Base-by-base conservation (phyloP, 2,888 invertebrate genomes). In the Drosophila subsilvestris region DNA sequence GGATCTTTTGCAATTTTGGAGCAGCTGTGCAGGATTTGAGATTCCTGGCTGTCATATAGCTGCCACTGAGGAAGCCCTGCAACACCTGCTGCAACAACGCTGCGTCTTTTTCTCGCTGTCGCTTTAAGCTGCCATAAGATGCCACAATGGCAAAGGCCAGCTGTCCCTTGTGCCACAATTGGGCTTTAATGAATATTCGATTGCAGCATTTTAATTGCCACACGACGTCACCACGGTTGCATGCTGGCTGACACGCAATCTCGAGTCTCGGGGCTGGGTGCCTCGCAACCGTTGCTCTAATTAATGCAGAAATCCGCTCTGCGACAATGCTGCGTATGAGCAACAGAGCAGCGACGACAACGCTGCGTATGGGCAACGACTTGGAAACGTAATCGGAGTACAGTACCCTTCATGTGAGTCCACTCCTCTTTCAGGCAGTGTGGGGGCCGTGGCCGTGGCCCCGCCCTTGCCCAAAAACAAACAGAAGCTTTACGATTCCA, bases 121-220 rank as follows among this genome's bases (percentile, higher is more conserved):
- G 27, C 47, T 50, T 61, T 10, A 32, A 60, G 42, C 59, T 50
- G 65, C 67, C 65, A 43, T 56, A 66, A n/a, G n/a, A 66, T 66
- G 66, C 57, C 44, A 61, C 42, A 74, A 68, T 54, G 50, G 67
- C 32, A 48, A 57, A 37, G 32, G 37, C 53, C 71, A 73, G 65
- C 63, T 73, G 73, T 55, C 50, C 50, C 25, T 56, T 57, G 67
- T 63, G 79, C 72, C 82, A 67, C 74, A 67, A 82, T 78, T 77
- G 60, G 68, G 29, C 56, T 70, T 85, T 82, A 87, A 87, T 83
- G 78, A 79, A 83, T 85, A 85, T 76, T 82, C 78, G 77, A 83
- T 86, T 78, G 74, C 56, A 71, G 60, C 61, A 61, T 63, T 78
- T 71, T 82, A 85, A 79, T 77, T 69, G 70, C 53, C 76, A 42